Conservation (phyloP, 1,140 invertebrate species). For the Teleogryllus occipitalis region DNA sequence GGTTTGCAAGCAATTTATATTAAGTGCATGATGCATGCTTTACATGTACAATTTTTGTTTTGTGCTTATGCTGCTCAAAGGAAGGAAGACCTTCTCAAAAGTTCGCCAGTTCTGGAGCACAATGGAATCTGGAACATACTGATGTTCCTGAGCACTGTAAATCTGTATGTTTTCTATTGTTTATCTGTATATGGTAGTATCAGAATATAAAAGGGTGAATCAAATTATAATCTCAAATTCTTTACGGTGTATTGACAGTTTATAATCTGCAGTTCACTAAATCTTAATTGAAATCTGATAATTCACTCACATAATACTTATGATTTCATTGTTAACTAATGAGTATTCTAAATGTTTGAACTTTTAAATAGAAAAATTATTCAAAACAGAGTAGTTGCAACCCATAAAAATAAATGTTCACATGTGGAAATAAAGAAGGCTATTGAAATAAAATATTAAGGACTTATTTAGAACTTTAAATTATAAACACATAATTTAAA, state of each 20-base stretch:
- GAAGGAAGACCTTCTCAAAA: slow-evolving; percentile 43
- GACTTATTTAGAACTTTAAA: not conserved
- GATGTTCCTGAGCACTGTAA: not conserved
- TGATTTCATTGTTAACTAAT: too few species aligned
- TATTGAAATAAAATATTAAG: not conserved
- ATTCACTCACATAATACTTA: too few species aligned
- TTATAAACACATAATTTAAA: not conserved
- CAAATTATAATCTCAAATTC: too few species aligned
- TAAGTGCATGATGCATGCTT: not conserved
- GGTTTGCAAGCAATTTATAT: not conserved
- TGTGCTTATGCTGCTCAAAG: slow-evolving; percentile 35
- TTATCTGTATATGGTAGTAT: too few species aligned
- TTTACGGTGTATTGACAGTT: too few species aligned
- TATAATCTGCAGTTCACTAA: too few species aligned
- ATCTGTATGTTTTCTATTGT: too few species aligned
- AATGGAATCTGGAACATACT: slow-evolving; percentile 32
- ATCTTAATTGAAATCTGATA: too few species aligned
- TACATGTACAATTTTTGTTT: not conserved
- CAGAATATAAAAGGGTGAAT: too few species aligned
- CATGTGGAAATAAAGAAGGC: not conserved
- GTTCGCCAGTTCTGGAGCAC: slow-evolving; percentile 43
- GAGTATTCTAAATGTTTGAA: too few species aligned
- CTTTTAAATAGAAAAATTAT: too few species aligned
- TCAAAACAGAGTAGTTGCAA: too few species aligned
- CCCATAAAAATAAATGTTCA: not conserved